Base-by-base conservation (phyloP, 2,113 vertebrate genomes). In the Heloderma charlesbogerti region DNA sequence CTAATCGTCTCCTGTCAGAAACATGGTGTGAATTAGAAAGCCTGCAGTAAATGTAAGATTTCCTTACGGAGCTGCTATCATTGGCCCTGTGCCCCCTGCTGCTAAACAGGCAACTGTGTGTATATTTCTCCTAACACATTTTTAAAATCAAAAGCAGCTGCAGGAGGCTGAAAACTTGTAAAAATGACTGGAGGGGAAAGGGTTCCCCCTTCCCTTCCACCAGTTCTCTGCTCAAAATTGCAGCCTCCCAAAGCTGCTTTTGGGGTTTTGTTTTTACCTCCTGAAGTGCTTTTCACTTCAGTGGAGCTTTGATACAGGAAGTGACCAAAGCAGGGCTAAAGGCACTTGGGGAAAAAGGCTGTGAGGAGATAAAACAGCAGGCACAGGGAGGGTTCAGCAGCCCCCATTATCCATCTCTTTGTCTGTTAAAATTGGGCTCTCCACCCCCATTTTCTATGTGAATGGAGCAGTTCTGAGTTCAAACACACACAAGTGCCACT, bases 21-120 rank as follows among this genome's bases (percentile, higher is more conserved):
- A 89, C 63, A 90, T 54, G 34, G n/a, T 85, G 29, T 71, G 91
- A 95, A 90, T 87, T 51, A 91, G 3, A 37, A 60, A 90, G 31
- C 54, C 37, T 88, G 72, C 48, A 10, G 89, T 66, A 91, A 57
- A 92, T 51, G 85, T 0, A 16, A n/a, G 16, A 75, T 77, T 88
- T 95, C 88, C 29, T 75, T 25, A 34, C 67, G 45, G 51, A 83
- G 43, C 89, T 84, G 92, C 37, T 90, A 86, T 66, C 45, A 83
- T 79, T 84, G 51, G 51, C 77, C 22, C 57, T 40, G 66, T 0
- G 48, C 74, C 89, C 92, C 57, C 54, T 83, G 72, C 77, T 66
- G 37, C 48, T 90, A 51, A 92, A 22, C 75, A 78, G 75, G 40
- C 75, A 25, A 25, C 31, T 83, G 18, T 22, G 6, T 25, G 12